Conservation (phyloP, 2,113 vertebrate genomes). For the Seriola aureovittata region DNA sequence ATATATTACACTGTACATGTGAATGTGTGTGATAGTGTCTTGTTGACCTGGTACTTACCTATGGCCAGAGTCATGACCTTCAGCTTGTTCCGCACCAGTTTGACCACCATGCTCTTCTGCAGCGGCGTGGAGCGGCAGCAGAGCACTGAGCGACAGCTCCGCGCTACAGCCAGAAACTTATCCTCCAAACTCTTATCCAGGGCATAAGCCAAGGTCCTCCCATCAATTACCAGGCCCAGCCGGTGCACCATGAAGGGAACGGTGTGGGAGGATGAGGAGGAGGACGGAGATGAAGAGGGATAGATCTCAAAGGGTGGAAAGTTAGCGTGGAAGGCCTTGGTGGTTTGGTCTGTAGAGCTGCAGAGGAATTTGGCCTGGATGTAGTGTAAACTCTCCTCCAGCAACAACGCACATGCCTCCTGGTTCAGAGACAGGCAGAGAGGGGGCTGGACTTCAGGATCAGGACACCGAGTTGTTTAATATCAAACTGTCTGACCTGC, state of each 20-base stretch:
- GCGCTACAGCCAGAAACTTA: constrained; percentile 92
- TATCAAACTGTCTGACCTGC: constrained; percentile 20
- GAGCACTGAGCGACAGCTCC: constrained; percentile 91
- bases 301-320: constrained; percentile 78
- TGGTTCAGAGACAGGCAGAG: constrained; percentile 75
- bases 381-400: constrained; percentile 92
- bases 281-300: constrained; percentile 56
- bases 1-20: background rate
- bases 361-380: constrained; percentile 88
- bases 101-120: constrained; percentile 99
- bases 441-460: constrained; percentile 3
- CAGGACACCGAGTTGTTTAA: constrained; percentile 19
- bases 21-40: background rate
- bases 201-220: constrained; percentile 93
- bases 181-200: constrained; percentile 92
- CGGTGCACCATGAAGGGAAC: constrained; percentile 79
- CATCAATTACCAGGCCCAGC: constrained; percentile 94
- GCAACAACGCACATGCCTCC: constrained; percentile 92
- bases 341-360: constrained; percentile 69
- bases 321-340: constrained; percentile 74
- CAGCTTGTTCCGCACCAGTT: constrained; percentile 95
- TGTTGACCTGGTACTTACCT: constrained; percentile 80
- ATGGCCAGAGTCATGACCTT: constrained; percentile 98
- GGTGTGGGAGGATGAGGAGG: constrained; percentile 63
- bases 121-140: constrained; percentile 96